Base-by-base conservation (phyloP, 2,888 invertebrate species). In the Odontocerum albicorne region DNA sequence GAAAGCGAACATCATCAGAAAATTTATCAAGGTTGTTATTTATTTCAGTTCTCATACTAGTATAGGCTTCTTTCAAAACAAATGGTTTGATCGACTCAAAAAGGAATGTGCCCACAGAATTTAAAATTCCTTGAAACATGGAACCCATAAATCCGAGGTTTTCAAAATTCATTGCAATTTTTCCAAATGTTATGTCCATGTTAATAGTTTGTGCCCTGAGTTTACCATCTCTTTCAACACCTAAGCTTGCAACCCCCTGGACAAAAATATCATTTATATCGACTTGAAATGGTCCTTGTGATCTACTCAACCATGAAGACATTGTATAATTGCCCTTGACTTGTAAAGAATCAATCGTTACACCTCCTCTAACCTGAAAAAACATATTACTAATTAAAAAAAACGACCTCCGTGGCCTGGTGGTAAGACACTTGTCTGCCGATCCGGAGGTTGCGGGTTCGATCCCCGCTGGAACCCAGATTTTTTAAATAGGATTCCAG, bases 41-140 rank as follows among this genome's bases (percentile, higher is more conserved):
- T 1, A 93, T 84, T 68, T 87, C 87, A 1, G 75, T 79, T 62
- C 89, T 81, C 1, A 90, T 77, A 67, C 88, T 87, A 1, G 82
- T 81, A 65, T 92, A 90, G 1, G 89, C 88, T 71, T 90, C 87
- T 61, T 83, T 83, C 17, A 93, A 72, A 61, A 94, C 85, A 62
- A 87, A 87, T 0, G 92, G 92, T 67, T 94, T 93, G 65, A 94
- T 88, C 7, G 89, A 87, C 67, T 92, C 91, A 64, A 95, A 93
- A 7, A 94, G 80, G 59, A 91, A 83, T 10, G 83, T 83, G 0
- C 92, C 92, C 0, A 92, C 82, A 0, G 90, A 87, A 70, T 93
- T 94, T 38, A 94, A 82, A 40, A 92, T 78, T 1, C 88, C 83
- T 68, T 88, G 87, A 60, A 83, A 79, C 60, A 83, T 72, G 35